phyloP scores from a whole-genome alignment of 2,888 invertebrate species.

The Pyralis farinalis region DNA sequence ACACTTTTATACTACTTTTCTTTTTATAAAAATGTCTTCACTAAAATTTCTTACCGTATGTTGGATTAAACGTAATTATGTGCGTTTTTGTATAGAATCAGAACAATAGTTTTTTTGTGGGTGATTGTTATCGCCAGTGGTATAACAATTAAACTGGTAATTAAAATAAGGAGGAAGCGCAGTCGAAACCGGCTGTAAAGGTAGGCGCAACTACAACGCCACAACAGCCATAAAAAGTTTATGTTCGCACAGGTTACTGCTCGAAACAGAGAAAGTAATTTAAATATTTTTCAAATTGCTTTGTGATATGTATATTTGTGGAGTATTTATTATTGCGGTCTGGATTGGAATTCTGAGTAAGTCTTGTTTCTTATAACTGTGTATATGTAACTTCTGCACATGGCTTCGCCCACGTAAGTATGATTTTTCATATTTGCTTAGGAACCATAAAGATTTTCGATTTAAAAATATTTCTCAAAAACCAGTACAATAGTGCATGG shows the following conservation, averaged over 20 bases:
- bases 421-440: too few relatives aligned
- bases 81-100: constrained; percentile 39
- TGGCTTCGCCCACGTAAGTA: too few relatives aligned
- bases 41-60: constrained; percentile 11
- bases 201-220: constrained; percentile 45
- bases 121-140: constrained; percentile 53
- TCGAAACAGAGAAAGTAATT: constrained; percentile 28
- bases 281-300: too few relatives aligned
- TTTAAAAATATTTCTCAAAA: too few relatives aligned
- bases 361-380: too few relatives aligned
- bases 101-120: constrained; percentile 53
- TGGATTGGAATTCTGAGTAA: too few relatives aligned
- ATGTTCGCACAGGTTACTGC: constrained; percentile 43
- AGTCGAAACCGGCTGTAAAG: constrained; percentile 53
- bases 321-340: too few relatives aligned
- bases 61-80: constrained; percentile 9
- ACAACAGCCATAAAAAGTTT: constrained; percentile 58
- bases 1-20: too few relatives aligned
- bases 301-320: too few relatives aligned
- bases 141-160: constrained; percentile 67
- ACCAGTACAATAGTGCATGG: too few relatives aligned
- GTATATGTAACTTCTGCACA: too few relatives aligned
- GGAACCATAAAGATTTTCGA: too few relatives aligned
- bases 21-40: constrained; percentile 12
- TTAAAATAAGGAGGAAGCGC: constrained; percentile 70